phyloP scores from a whole-genome alignment of 53 echinoderm and acorn worm species.

The Arbacia lixula region DNA sequence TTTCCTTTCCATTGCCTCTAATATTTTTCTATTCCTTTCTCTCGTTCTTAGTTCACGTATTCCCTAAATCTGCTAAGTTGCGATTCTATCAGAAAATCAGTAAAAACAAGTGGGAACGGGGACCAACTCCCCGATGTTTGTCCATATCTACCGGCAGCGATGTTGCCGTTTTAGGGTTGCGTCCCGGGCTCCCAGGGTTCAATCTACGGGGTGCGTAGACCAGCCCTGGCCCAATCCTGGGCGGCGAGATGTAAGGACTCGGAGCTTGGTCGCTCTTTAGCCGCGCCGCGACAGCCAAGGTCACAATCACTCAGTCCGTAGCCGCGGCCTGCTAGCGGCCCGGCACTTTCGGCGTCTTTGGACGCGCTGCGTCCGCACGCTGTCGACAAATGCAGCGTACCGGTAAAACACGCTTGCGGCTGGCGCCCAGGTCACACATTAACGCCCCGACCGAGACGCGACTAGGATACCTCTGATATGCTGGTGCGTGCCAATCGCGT shows the following conservation, averaged over 20 bases:
- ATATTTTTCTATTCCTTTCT: too few species aligned
- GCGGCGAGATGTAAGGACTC: background rate
- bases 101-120: constrained; percentile 30
- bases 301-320: constrained; percentile 28
- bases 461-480: too few species aligned
- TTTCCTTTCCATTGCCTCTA: too few species aligned
- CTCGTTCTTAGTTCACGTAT: too few species aligned
- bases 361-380: constrained; percentile 47
- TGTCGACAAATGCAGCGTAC: constrained; percentile 17
- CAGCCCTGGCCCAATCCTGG: constrained; percentile 32
- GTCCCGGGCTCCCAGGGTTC: too few species aligned
- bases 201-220: background rate
- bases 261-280: background rate
- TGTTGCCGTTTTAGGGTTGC: constrained; percentile 43
- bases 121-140: constrained; percentile 17
- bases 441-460: too few species aligned
- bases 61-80: too few species aligned
- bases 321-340: constrained; percentile 30
- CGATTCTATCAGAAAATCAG: too few species aligned
- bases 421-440: background rate
- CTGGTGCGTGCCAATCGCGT: too few species aligned
- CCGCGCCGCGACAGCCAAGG: constrained; percentile 36
- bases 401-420: background rate
- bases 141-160: background rate
- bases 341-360: constrained; percentile 14